Base-by-base conservation (phyloP, 2,797 vertebrate genomes). In the Sebastes nivosus region DNA sequence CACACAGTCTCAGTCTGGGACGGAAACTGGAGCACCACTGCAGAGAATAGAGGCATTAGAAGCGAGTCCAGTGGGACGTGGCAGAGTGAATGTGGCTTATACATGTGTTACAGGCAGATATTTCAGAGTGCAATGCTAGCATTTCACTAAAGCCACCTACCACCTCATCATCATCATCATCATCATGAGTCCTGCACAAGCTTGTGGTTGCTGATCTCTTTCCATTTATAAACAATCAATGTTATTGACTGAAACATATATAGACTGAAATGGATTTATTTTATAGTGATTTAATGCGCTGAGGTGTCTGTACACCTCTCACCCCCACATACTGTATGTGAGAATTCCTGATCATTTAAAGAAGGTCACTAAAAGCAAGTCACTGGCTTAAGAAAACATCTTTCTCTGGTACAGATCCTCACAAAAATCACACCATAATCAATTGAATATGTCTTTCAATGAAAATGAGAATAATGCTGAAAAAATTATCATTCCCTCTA, bases 11-110 rank as follows among this genome's bases (percentile, higher is more conserved):
- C 70, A n/a, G 78, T 65, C 82, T 81, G 78, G 61, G 58, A 65
- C 18, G 67, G 77, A 87, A 91, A 91, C 30, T 91, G 79, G 89
- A 90, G 88, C 89, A 88, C 50, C 83, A 86, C 91, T 88, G 87
- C 81, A 85, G 89, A 91, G 86, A 91, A 89, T 80, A 85, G 80
- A 83, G 69, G 87, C 87, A 92, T 93, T 92, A 89, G 81, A 82
- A 71, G 68, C 61, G 66, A 86, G 80, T 77, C 76, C 60, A 77
- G 79, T 63, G 67, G 77, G 82, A 87, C 11, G 27, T 84, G 77
- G 77, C 79, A 79, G 61, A 80, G 80, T 75, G 75, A 75, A 75
- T 80, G 38, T 71, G 64, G 66, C 54, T 83, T 69, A 16, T 61
- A 29, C 18, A 52, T 66, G 46, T 83, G 83, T 81, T 74, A 54